phyloP scores from a whole-genome alignment of 2,113 vertebrate species.

The Bubo scandiacus region DNA sequence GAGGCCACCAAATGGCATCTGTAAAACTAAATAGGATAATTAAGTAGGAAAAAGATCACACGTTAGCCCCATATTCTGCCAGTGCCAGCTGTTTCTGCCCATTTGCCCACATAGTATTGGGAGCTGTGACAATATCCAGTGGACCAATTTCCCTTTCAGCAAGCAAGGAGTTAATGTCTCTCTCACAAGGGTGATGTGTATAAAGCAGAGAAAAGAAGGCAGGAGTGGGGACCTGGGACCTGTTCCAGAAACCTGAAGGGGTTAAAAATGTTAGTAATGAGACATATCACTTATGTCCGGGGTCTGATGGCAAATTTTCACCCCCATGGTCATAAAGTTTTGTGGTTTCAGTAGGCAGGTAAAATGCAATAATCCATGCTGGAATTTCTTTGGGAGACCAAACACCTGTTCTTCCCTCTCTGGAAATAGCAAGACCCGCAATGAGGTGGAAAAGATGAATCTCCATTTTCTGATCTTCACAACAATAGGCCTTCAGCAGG shows the following conservation, averaged over 20 bases:
- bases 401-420: neutral
- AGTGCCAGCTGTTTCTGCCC: neutral
- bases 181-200: neutral
- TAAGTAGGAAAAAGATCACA: neutral
- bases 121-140: neutral
- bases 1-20: neutral
- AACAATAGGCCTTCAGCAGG: neutral
- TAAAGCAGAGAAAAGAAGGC: neutral
- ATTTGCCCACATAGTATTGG: neutral
- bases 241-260: neutral
- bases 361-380: neutral
- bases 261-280: neutral
- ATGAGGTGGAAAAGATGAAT: neutral
- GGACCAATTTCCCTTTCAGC: neutral
- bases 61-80: neutral
- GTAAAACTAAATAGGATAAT: neutral
- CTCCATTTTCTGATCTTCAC: neutral
- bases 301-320: neutral
- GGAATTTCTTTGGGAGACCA: neutral
- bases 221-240: neutral
- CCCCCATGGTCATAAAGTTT: neutral
- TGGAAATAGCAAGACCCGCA: neutral
- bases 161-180: neutral
- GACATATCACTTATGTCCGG: neutral
- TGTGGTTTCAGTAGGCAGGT: neutral